Conservation (phyloP, 2,888 invertebrate species). For the Troglohyphantes excavatus region DNA sequence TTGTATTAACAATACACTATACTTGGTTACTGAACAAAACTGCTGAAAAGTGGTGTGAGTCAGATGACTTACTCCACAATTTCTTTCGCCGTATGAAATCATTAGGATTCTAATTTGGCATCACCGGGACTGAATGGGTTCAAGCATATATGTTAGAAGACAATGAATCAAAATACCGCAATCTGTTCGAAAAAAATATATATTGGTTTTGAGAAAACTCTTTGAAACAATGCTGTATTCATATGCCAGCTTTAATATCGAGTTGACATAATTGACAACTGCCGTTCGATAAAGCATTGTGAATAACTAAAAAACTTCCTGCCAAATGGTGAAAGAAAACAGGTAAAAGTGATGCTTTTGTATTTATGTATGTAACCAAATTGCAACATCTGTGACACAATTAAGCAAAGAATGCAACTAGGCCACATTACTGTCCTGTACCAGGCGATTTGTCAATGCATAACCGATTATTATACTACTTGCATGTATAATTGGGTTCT, state of each 20-base stretch:
- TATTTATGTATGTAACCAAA: background rate
- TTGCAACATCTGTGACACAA: background rate
- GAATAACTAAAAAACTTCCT: too few species aligned
- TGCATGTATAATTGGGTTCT: too few species aligned
- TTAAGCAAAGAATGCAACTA: background rate
- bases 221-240: background rate
- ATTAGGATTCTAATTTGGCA: too few species aligned
- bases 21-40: too few species aligned
- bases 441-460: too few species aligned
- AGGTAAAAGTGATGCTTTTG: background rate
- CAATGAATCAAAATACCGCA: background rate
- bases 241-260: background rate
- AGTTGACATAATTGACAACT: background rate
- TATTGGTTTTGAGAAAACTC: background rate
- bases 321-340: background rate
- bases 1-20: too few species aligned
- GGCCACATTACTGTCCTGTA: background rate
- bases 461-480: too few species aligned
- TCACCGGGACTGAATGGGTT: too few species aligned
- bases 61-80: too few species aligned
- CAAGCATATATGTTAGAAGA: too few species aligned
- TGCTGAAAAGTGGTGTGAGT: too few species aligned
- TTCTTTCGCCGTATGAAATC: too few species aligned
- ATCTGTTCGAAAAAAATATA: background rate
- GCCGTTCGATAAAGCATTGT: background rate